A percentile compares a stretch with the other conserved stretches of the same genome.
Conservation (phyloP, 2,888 invertebrate genomes). For the Opisthograptis luteolata region DNA sequence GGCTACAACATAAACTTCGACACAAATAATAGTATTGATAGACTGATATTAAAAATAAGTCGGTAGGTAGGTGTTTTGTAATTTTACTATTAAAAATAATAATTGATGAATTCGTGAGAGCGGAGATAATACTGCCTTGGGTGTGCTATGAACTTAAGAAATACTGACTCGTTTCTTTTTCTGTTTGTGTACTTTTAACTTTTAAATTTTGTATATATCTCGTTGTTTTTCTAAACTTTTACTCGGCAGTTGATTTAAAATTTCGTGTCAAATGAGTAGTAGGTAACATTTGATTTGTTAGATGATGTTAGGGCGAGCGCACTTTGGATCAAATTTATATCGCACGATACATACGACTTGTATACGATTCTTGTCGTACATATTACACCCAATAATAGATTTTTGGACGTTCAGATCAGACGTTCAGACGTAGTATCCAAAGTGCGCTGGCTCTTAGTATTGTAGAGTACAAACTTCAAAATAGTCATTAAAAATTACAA, state of each 20-base stretch:
- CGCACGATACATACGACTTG: too few species aligned
- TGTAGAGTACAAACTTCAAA: background rate
- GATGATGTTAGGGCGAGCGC: too few species aligned
- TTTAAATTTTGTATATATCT: conserved; percentile 2
- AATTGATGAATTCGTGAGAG: conserved; percentile 4
- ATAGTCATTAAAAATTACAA: conserved; percentile 1
- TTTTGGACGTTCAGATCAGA: too few species aligned
- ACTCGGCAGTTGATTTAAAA: too few species aligned
- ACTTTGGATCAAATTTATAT: too few species aligned
- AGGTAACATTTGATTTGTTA: too few species aligned
- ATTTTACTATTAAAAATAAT: conserved; percentile 31
- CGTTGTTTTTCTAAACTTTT: conserved; percentile 4
- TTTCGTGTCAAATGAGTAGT: background rate
- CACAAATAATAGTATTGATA: conserved; percentile 35
- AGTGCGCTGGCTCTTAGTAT: too few species aligned
- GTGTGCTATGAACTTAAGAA: too few species aligned
- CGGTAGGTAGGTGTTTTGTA: conserved; percentile 45
- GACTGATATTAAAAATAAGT: conserved; percentile 40
- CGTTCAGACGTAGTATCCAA: too few species aligned
- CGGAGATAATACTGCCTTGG: conserved; percentile 21
- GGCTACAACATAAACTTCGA: conserved; percentile 24
- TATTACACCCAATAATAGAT: too few species aligned
- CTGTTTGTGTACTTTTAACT: background rate
- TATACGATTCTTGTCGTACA: too few species aligned
- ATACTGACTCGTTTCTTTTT: too few species aligned